Base-by-base conservation (phyloP, 2,888 invertebrate genomes). In the Hydriomena furcata region DNA sequence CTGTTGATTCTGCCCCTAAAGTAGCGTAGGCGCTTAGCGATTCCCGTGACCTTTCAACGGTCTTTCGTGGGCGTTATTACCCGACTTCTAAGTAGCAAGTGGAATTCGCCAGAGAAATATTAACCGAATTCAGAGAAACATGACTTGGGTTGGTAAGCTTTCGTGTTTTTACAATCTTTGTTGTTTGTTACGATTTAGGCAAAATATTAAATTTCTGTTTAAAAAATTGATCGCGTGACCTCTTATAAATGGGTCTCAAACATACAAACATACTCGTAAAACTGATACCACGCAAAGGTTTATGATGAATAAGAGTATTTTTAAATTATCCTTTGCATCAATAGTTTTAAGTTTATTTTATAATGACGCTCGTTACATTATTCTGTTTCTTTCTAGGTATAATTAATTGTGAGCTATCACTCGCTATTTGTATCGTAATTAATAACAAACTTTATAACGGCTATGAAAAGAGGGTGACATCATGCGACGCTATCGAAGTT, bases 41-140 rank as follows among this genome's bases (percentile, higher is more conserved):
- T 68, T 64, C 40, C 60, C 58, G 57, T 68, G 68, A 70, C 74
- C 74, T 74, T 73, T 68, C 37, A 27, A 25, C 52, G 41, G 31
- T 42, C 25, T 32, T 31, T 49, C 56, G 66, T 68, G 55, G 68
- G 68, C 51, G 46, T 60, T 47, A 40, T 34, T 56, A 10, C 46
- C 53, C 45, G 12, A 49, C 7, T 48, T 24, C 12, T 21, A 35
- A 25, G 21, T 25, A 28, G 10, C 49, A 37, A 28, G 42, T 38
- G 52, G 30, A 43, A 40, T 36, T 41, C 36, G 12, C 43, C 10
- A 36, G 32, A 43, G 17, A 38, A 27, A 46, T 36, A 42, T 40
- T 37, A 41, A 13, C 37, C 23, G 4, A 24, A 28, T 49, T 54
- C 43, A 17, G n/a, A 8, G 27, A 36, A 42, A 31, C 30, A 21